Percentiles rank a stretch among this genome's conserved stretches.
Evolutionary conservation across 2,888 invertebrate genomes (phyloP).

Genomic region (Caenorhabditis japonica): DNA sequence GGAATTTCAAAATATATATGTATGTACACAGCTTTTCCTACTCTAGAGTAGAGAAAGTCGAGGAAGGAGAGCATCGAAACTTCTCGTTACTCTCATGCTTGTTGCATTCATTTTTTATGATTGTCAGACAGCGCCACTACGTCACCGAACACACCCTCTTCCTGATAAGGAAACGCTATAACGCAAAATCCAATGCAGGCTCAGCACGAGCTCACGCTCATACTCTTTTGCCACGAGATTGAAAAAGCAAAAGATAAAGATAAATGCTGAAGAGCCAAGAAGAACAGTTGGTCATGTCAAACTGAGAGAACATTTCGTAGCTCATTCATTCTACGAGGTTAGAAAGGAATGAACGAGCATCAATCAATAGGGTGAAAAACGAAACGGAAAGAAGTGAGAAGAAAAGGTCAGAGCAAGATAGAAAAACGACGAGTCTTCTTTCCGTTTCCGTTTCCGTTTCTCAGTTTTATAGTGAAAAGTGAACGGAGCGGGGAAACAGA

Average conservation of each 20-base stretch:
- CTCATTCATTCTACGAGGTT: slow-evolving; percentile 27
- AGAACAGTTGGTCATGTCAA: slow-evolving; percentile 43
- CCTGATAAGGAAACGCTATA: background rate
- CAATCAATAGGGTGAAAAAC: slow-evolving; percentile 12
- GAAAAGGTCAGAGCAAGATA: background rate
- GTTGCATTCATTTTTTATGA: slow-evolving; percentile 23
- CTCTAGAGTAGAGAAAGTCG: too few relatives aligned
- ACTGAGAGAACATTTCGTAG: slow-evolving; percentile 24
- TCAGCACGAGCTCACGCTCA: too few relatives aligned
- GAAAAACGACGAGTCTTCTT: too few relatives aligned
- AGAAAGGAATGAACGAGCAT: too few relatives aligned
- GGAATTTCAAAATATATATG: slow-evolving; percentile 1
- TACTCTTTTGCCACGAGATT: too few relatives aligned
- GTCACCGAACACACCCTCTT: slow-evolving; percentile 38
- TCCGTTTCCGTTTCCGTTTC: too few relatives aligned
- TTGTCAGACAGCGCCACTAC: slow-evolving; percentile 27
- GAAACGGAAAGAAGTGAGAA: background rate
- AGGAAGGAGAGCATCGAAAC: background rate
- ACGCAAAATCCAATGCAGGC: too few relatives aligned
- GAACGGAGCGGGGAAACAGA: too few relatives aligned
- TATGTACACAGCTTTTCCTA: too few relatives aligned
- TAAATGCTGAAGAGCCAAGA: background rate
- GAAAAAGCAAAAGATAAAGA: background rate
- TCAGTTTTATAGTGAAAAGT: too few relatives aligned
- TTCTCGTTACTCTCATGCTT: background rate